Conservation (phyloP, 1,140 invertebrate genomes). For the Solenopsis invicta region DNA sequence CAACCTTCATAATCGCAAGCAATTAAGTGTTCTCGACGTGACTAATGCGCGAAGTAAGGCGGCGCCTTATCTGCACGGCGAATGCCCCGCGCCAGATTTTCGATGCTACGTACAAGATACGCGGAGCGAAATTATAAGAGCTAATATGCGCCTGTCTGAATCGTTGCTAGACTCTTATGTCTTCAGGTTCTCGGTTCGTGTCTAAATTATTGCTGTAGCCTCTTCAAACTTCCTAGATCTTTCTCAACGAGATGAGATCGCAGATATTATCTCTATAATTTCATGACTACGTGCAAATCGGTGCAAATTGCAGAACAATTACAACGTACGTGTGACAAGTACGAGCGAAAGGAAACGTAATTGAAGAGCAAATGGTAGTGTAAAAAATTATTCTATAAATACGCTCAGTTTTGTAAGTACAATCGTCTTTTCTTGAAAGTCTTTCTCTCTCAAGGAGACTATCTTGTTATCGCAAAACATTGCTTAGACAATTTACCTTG, state of each 20-base stretch:
- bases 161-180: constrained; percentile 34
- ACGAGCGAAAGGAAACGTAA: not conserved
- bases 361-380: not conserved
- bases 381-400: not conserved
- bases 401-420: not conserved
- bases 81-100: constrained; percentile 47
- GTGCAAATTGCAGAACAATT: not conserved
- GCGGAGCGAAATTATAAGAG: constrained; percentile 45
- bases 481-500: not conserved
- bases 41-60: constrained; percentile 36
- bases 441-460: not conserved
- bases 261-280: constrained; percentile 29
- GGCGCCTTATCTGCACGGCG: constrained; percentile 23
- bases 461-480: constrained; percentile 13
- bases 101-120: constrained; percentile 54
- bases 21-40: constrained; percentile 60
- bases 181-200: constrained; percentile 21
- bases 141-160: constrained; percentile 44
- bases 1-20: constrained; percentile 64
- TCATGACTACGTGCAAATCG: not conserved
- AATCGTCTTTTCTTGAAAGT: not conserved
- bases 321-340: not conserved
- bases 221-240: constrained; percentile 28
- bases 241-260: constrained; percentile 2
- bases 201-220: constrained; percentile 27